Evolutionary conservation across 2,888 invertebrate species (phyloP).

Genomic region (Pseudoips prasinana): DNA sequence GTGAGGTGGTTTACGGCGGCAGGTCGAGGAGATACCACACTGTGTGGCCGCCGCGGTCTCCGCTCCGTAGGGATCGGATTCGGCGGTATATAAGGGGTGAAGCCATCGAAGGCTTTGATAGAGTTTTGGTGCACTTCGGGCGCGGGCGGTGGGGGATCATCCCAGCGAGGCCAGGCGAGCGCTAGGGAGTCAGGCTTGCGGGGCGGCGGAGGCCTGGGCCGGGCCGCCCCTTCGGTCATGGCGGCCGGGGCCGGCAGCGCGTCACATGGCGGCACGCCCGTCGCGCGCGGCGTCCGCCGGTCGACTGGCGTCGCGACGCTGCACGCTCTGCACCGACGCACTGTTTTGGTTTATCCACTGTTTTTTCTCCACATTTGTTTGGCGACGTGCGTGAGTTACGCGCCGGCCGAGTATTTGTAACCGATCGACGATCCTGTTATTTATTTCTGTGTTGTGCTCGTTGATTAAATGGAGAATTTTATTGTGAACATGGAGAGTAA

Average conservation of each 20-base stretch:
- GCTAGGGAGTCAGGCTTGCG: slow-evolving; percentile 72
- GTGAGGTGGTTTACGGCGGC: slow-evolving; percentile 46
- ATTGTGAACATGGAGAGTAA: neutral
- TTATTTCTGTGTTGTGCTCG: slow-evolving; percentile 13
- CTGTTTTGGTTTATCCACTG: slow-evolving; percentile 40
- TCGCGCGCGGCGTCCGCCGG: slow-evolving; percentile 63
- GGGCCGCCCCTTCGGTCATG: slow-evolving; percentile 75
- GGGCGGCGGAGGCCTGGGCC: slow-evolving; percentile 78
- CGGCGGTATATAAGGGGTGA: slow-evolving; percentile 82
- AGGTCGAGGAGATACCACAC: slow-evolving; percentile 74
- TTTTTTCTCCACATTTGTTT: slow-evolving; percentile 34
- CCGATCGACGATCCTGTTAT: slow-evolving; percentile 27
- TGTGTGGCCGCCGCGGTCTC: slow-evolving; percentile 75
- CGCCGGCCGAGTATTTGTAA: slow-evolving; percentile 21
- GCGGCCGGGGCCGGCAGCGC: slow-evolving; percentile 56
- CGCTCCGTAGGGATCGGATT: slow-evolving; percentile 57
- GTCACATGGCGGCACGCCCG: slow-evolving; percentile 49
- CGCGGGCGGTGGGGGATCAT: slow-evolving; percentile 77
- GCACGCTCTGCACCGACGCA: slow-evolving; percentile 48
- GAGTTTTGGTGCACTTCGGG: slow-evolving; percentile 48
- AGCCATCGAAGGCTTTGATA: slow-evolving; percentile 65
- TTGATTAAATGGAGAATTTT: neutral
- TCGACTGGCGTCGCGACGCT: slow-evolving; percentile 51
- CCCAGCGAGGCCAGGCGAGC: slow-evolving; percentile 68
- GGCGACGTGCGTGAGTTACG: slow-evolving; percentile 33